A percentile compares a stretch with the other conserved stretches of the same genome.
Evolutionary conservation across 2,113 vertebrate species (phyloP).

Genomic region (Toxotes jaculatrix): DNA sequence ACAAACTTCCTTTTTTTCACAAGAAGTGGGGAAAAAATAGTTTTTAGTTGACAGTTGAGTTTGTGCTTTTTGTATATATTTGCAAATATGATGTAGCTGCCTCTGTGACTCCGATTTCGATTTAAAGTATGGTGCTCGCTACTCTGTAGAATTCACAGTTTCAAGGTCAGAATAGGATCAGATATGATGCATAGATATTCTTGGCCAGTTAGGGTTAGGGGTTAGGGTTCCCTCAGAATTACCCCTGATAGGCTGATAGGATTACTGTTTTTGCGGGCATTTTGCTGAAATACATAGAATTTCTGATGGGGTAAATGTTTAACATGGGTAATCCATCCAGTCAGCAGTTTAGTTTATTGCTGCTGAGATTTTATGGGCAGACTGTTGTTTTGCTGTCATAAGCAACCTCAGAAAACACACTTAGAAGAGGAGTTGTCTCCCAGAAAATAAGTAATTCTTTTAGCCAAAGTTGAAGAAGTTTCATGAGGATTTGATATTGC

Average conservation of each 20-base stretch:
- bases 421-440: background rate
- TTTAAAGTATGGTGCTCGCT: background rate
- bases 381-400: background rate
- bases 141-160: background rate
- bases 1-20: background rate
- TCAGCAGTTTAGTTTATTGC: conserved; percentile 18
- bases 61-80: background rate
- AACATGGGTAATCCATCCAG: background rate
- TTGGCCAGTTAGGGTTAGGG: no score
- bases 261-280: background rate
- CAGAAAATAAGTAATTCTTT: background rate
- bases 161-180: background rate
- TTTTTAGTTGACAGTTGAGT: no score
- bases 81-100: no score
- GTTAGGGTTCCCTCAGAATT: background rate
- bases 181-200: background rate
- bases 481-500: background rate
- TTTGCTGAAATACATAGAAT: background rate
- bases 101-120: no score
- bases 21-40: no score
- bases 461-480: background rate
- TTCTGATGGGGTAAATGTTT: conserved; percentile 22
- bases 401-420: background rate
- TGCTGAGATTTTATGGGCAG: background rate
- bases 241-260: background rate